phyloP scores from a whole-genome alignment of 2,888 invertebrate species.

The Argyresthia albistria region DNA sequence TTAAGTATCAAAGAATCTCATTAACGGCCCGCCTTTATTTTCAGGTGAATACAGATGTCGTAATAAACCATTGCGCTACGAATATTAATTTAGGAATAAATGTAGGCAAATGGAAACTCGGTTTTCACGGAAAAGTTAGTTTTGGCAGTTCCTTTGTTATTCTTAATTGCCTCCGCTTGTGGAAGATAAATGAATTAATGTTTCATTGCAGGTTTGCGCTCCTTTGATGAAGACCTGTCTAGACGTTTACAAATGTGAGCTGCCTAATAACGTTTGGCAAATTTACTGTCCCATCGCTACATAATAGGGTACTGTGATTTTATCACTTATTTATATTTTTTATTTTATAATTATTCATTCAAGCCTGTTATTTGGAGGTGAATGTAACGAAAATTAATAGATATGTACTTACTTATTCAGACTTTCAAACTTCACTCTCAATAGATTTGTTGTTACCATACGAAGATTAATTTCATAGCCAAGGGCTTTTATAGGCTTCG shows the following conservation, averaged over 20 bases:
- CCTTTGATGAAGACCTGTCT: constrained; percentile 51
- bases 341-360: too few relatives aligned
- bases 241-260: constrained; percentile 51
- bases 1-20: background rate
- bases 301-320: too few relatives aligned
- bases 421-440: too few relatives aligned
- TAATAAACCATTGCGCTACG: constrained; percentile 59
- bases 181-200: background rate
- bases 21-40: constrained; percentile 12
- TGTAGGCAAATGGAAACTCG: constrained; percentile 38
- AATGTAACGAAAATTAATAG: too few relatives aligned
- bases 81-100: constrained; percentile 53
- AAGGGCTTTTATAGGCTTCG: too few relatives aligned
- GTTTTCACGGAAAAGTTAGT: constrained; percentile 54
- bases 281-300: constrained; percentile 39
- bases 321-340: too few relatives aligned
- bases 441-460: too few relatives aligned
- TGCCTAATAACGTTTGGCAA: constrained; percentile 54
- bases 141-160: background rate
- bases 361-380: too few relatives aligned
- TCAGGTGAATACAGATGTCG: constrained; percentile 53
- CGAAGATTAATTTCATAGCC: too few relatives aligned
- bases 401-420: too few relatives aligned
- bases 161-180: background rate
- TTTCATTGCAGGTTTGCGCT: constrained; percentile 34